Base-by-base conservation (phyloP, 2,113 vertebrate species). In the Spilogale gracilis region DNA sequence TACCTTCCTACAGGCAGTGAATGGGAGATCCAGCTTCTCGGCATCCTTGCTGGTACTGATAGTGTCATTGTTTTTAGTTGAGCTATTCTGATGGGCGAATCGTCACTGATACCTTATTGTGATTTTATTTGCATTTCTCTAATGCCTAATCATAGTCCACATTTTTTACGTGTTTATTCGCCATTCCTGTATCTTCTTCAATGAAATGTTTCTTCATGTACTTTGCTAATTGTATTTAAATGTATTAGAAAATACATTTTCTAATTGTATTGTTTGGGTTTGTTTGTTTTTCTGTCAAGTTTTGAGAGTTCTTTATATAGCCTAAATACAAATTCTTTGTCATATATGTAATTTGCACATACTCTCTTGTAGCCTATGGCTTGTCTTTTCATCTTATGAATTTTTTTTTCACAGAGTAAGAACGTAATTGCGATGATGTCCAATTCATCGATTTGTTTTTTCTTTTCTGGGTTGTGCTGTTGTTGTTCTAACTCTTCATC, bases 101-200 rank as follows among this genome's bases (percentile, higher is more conserved):
- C 92, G 45, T 82, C 43, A 63, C 54, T 82, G 32, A 73, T 54
- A 87, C 30, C 54, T 91, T 91, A 87, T 85, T 63, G 13, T 88
- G 54, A 71, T 87, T 63, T 87, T 65, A 63, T 92, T 88, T 96
- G 58, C 48, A 23, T 92, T 88, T 82, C 18, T n/a, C 16, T 88
- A 74, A 65, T 82, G 50, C 30, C 56, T 82, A 81, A 81, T 43
- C 27, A 87, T 7, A 32, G 63, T 67, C 63, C 32, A 16, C 14
- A 38, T 88, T 76, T 73, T 81, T 82, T 76, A 38, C 65, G 52
- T 91, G 38, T 91, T 91, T 91, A 79, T 86, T 95, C 79, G 23
- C 23, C 43, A 71, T 52, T 13, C 61, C 61, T 52, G 1, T 86
- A 48, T 61, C 81, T 91, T 95, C 60, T 78, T 80, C 89, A 79